These are phyloP conservation scores for Dasyurus viverrinus DNA, from an alignment of 2,113 vertebrate species.

Conservation along the genomic window DNA sequence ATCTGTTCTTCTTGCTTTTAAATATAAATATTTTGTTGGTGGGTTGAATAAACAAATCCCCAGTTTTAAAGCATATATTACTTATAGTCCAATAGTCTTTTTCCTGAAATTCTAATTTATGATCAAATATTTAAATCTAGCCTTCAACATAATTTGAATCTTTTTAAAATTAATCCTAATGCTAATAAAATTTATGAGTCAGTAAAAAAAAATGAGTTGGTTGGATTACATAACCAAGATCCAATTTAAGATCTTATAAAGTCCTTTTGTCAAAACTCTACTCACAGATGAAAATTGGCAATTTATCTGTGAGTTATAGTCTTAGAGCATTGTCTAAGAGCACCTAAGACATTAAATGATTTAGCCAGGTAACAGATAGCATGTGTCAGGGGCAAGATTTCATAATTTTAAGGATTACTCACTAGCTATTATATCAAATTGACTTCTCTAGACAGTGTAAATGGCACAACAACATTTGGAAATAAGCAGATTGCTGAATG, in stretches of 20 bases:
- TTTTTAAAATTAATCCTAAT: neutral
- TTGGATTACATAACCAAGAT: neutral
- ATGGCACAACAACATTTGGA: too few species aligned
- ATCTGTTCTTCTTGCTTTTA: neutral
- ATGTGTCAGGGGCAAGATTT: neutral
- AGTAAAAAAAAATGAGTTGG: neutral
- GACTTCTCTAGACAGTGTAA: too few species aligned
- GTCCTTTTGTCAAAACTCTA: neutral
- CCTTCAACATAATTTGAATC: neutral
- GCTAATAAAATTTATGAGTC: neutral
- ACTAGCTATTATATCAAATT: neutral
- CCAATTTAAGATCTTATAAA: neutral
- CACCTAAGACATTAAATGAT: neutral
- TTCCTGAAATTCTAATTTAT: neutral
- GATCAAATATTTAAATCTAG: neutral
- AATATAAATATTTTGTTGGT: neutral
- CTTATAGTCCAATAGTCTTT: neutral
- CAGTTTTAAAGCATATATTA: neutral
- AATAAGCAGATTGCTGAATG: neutral
- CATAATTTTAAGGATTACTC: neutral
- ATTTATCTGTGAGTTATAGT: neutral
- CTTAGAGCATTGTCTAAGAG: neutral
- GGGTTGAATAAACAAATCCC: neutral
- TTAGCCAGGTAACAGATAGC: neutral
- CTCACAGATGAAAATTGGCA: neutral